Conservation (phyloP, 2,888 invertebrate genomes). For the Rambutsinella grinnellia region DNA sequence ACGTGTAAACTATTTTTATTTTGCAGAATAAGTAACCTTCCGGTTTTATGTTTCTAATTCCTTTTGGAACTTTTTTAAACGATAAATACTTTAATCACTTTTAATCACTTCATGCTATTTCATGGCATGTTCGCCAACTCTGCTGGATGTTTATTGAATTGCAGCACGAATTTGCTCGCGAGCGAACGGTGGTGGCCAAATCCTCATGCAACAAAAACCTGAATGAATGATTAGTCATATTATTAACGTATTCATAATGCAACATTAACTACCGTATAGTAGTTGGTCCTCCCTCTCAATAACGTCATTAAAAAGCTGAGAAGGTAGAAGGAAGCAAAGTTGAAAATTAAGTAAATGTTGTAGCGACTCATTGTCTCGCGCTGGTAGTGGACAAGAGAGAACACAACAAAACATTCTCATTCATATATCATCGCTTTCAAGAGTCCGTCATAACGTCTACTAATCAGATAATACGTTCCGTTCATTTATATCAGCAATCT, state of each 20-base stretch:
- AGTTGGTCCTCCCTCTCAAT: background rate
- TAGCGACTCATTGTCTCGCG: background rate
- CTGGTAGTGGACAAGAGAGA: background rate
- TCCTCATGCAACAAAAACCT: too few relatives aligned
- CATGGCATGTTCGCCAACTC: too few relatives aligned
- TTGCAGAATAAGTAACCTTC: background rate
- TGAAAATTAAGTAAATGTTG: background rate
- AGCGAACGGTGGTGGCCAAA: too few relatives aligned
- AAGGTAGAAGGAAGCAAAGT: background rate
- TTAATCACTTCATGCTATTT: too few relatives aligned
- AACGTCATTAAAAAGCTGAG: background rate
- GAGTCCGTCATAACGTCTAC: conserved; percentile 6
- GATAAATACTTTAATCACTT: too few relatives aligned
- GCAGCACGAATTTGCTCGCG: too few relatives aligned
- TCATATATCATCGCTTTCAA: too few relatives aligned
- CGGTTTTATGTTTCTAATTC: background rate
- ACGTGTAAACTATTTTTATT: background rate
- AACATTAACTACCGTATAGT: background rate
- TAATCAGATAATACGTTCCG: background rate
- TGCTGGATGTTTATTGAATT: too few relatives aligned
- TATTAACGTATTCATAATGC: too few relatives aligned
- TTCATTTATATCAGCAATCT: background rate
- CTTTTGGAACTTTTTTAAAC: too few relatives aligned
- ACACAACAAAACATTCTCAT: conserved; percentile 9
- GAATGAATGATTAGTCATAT: too few relatives aligned